Evolutionary conservation across 2,113 vertebrate genomes (phyloP).

Genomic region (Catharus bicknelli): DNA sequence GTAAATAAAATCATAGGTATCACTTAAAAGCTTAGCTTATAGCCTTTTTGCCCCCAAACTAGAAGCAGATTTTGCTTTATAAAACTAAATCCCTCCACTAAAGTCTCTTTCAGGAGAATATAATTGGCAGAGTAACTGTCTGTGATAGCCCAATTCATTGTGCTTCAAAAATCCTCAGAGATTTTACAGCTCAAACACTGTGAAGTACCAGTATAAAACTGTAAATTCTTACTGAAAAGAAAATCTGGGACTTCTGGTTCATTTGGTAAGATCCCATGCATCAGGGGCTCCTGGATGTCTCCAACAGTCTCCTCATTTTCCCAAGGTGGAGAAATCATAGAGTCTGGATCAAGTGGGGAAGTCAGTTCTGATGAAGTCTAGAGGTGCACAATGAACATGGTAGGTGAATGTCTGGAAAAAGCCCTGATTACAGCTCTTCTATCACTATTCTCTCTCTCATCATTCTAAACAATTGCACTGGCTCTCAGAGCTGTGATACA

Average conservation of each 20-base stretch:
- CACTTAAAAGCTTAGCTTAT: neutral
- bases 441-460: neutral
- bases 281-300: constrained; percentile 5
- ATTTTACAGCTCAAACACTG: neutral
- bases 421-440: neutral
- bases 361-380: constrained; percentile 47
- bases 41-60: neutral
- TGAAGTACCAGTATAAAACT: neutral
- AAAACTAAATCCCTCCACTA: neutral
- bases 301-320: neutral
- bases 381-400: neutral
- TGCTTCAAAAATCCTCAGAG: neutral
- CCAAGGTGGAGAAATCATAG: neutral
- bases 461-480: neutral
- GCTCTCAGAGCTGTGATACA: neutral
- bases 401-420: neutral
- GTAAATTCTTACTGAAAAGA: constrained; percentile 32
- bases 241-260: neutral
- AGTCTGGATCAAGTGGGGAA: neutral
- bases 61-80: neutral
- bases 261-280: neutral
- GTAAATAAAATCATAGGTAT: neutral
- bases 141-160: neutral
- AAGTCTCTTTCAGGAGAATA: neutral
- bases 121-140: neutral